Evolutionary conservation across 2,888 invertebrate genomes (phyloP), one percentile per base, ranked within the genome.

Genomic region (Liodrosophila aerea): DNA sequence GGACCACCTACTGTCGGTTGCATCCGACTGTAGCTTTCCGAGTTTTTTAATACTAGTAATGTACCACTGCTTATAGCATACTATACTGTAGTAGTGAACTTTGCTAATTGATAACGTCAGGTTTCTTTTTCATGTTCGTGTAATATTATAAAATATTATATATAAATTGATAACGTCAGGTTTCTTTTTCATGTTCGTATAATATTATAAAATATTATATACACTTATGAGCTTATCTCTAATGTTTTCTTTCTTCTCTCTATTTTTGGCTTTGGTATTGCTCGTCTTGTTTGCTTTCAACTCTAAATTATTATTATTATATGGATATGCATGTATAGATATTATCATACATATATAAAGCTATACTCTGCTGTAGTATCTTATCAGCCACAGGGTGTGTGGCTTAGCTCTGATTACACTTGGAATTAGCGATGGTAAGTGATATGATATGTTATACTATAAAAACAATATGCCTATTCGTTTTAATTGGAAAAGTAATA

Each of bases 181-280:
- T 37, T 37, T 37, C n/a, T 15, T 37, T 37, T 15, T 2, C 18
- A 18, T 18, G 9, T 18, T 4, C 22, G 22, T 5, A 4, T 22
- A 22, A 22, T 22, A 22, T 22, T 4, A 22, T 22, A 22, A 22
- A 22, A 4, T 22, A 22, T 22, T 22, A 22, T 22, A 22, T 5
- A n/a, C 5, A 22, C n/a, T n/a, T n/a, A n/a, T n/a, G n/a, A n/a
- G n/a, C n/a, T n/a, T n/a, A n/a, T n/a, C n/a, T n/a, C n/a, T n/a
- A n/a, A n/a, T n/a, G n/a, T n/a, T n/a, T n/a, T n/a, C n/a, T 22
- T 22, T 22, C 5, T 22, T 22, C 22, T 22, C 22, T 2, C 22
- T 22, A 37, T 43, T 39, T 44, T 18, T n/a, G 16, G 1, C 34
- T 36, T 49, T 34, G 50, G 50, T 45, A 46, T 64, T 50, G 56